Evolutionary conservation across 2,797 vertebrate genomes (phyloP), one percentile per base, ranked within the genome.

Genomic region (Graptemys geographica): DNA sequence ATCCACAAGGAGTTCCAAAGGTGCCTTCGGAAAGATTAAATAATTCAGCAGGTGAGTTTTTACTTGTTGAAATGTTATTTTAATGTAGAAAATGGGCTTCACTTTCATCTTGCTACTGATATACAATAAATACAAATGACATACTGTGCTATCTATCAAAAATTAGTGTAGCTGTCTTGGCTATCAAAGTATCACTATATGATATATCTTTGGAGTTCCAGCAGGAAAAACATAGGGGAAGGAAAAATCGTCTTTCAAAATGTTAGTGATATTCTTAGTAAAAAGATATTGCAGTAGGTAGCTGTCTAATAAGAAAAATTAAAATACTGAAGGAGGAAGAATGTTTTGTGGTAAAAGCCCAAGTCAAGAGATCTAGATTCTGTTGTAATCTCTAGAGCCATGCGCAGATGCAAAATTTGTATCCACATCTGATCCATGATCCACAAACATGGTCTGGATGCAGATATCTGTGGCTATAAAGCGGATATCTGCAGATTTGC

Each of bases 1-100:
- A 98, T 90, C 99, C 98, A 62, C 97, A 99, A 47, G 6, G 84
- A 0, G 78, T 49, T 72, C 94, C 97, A 49, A 98, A 96, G 96
- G 95, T 95, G 33, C 83, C 97, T 37, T 93, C 98, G 1, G 97
- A 98, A 86, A 98, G 94, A 84, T 86, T 76, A 4, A 97, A 72
- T 19, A 92, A 94, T 51, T 93, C 95, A 57, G 89, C 94, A 96
- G 98, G 98, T 98, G 87, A 97, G 97, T 83, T 57, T 53, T 18
- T 21, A 59, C 18, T 41, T 27, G 5, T 4, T 79, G 76, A 83
- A 28, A 2, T 11, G 28, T 8, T 1, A 10, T 44, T 33, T 1
- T 4, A 16, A 28, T 9, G 8, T 3, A 11, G 3, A 12, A 16
- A 74, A 25, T 44, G 56, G 82, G 59, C 57, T 83, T 19, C 55